Base-by-base conservation (phyloP, 2,113 vertebrate species). In the Hyperoodon ampullatus region DNA sequence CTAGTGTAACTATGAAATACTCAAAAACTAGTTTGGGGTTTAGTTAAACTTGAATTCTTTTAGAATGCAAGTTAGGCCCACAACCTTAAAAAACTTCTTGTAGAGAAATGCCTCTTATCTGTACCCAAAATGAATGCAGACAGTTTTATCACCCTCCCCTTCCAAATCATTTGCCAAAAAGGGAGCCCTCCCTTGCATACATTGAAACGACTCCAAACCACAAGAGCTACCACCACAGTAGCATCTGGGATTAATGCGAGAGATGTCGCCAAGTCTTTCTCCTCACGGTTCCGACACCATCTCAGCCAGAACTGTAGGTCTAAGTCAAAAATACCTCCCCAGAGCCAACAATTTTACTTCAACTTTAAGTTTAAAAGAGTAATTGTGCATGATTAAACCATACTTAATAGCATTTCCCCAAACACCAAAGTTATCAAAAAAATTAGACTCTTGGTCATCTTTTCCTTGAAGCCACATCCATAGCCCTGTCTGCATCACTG, bases 131-230 rank as follows among this genome's bases (percentile, higher is more conserved):
- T 71, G 30, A 93, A 71, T 72, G 3, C 5, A 89, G n/a, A 90
- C 11, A 42, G 28, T 95, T 97, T 95, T 81, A 82, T 35, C 53
- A 65, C 24, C 30, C 21, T 72, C 77, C 18, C 26, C 28, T 0
- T 81, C 33, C 71, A 71, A 96, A 94, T 87, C 72, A 63, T 74
- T 75, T 55, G 66, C n/a, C 60, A 97, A 78, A 88, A 53, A 81
- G 86, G 70, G 55, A 94, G 14, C 70, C 19, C 60, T 90, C 70
- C 68, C 47, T 95, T 61, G 0, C 0, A 33, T 30, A 14, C 58
- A 86, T 30, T 97, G 92, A 89, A 96, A 33, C 95, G 80, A 90
- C 50, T 97, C 72, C 94, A 23, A 96, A 95, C 50, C 68, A 55
- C 96, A 92, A 83, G 61, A 90, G 86, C 83, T 30, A 91, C 63